phyloP scores from a whole-genome alignment of 2,888 invertebrate genomes.

The Deladenus siricidicola region DNA sequence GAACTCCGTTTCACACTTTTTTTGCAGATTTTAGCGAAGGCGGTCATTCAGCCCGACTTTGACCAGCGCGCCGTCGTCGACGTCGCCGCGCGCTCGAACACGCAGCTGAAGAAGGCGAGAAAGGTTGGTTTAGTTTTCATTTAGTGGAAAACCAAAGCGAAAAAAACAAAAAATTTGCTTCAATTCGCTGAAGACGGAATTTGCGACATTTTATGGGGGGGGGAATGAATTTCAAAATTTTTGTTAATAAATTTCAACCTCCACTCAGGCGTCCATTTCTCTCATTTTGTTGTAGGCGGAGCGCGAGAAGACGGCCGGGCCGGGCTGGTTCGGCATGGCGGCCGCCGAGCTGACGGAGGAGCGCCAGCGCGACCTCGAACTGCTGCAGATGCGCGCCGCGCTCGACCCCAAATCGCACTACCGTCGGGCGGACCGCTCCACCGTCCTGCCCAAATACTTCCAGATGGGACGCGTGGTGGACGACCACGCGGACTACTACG shows the following conservation, averaged over 20 bases:
- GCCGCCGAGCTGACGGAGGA: constrained; percentile 79
- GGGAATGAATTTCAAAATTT: no score
- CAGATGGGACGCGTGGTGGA: constrained; percentile 64
- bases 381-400: constrained; percentile 82
- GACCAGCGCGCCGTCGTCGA: constrained; percentile 29
- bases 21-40: constrained; percentile 29
- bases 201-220: no score
- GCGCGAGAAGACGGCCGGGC: constrained; percentile 72
- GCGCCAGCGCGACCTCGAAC: constrained; percentile 73
- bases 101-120: constrained; percentile 20
- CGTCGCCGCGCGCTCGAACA: constrained; percentile 20
- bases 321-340: constrained; percentile 78
- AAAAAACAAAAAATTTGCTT: no score
- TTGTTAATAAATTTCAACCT: no score
- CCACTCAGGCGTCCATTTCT: neutral
- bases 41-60: constrained; percentile 28
- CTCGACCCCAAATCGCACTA: constrained; percentile 88
- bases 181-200: no score
- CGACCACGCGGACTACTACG: constrained; percentile 77
- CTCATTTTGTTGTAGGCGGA: constrained; percentile 61
- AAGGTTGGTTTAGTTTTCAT: no score
- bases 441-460: constrained; percentile 82
- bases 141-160: no score
- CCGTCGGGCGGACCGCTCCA: constrained; percentile 75
- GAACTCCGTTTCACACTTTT: no score